phyloP scores from a whole-genome alignment of 2,113 vertebrate species.

The Gobiocypris rarus region DNA sequence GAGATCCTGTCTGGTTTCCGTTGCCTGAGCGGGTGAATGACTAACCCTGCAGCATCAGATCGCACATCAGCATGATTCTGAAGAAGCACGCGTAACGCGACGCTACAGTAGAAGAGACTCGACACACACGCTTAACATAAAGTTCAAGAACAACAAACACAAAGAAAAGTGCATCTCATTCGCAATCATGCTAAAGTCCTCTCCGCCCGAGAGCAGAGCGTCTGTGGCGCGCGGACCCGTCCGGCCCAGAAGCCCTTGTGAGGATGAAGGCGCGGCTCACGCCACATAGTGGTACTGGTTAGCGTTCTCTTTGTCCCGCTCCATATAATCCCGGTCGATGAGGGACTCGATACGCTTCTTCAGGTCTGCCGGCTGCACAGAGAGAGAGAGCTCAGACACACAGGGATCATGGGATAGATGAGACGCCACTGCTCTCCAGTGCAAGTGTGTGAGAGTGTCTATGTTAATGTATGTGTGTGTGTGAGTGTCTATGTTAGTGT shows the following conservation, averaged over 20 bases:
- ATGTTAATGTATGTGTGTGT: too few relatives aligned
- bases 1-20: constrained; percentile 17
- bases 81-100: background rate
- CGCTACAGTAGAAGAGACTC: too few relatives aligned
- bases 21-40: constrained; percentile 28
- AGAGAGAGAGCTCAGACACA: background rate
- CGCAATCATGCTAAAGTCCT: constrained; percentile 3
- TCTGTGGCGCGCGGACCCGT: background rate
- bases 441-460: too few relatives aligned
- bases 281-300: constrained; percentile 99
- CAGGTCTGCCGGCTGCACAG: constrained; percentile 88
- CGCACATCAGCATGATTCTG: background rate
- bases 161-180: constrained; percentile 73
- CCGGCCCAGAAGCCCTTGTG: background rate
- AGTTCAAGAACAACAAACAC: constrained; percentile 35
- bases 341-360: constrained; percentile 98
- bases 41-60: constrained; percentile 25
- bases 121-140: constrained; percentile 43
- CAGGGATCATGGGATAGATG: background rate
- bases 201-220: background rate
- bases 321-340: constrained; percentile 98
- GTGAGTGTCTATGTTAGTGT: too few relatives aligned
- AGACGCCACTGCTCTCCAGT: too few relatives aligned
- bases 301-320: constrained; percentile 93
- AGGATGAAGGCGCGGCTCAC: constrained; percentile 67